Base-by-base conservation (phyloP, 2,797 vertebrate genomes). In the Cynodonichthys magdalenae region DNA sequence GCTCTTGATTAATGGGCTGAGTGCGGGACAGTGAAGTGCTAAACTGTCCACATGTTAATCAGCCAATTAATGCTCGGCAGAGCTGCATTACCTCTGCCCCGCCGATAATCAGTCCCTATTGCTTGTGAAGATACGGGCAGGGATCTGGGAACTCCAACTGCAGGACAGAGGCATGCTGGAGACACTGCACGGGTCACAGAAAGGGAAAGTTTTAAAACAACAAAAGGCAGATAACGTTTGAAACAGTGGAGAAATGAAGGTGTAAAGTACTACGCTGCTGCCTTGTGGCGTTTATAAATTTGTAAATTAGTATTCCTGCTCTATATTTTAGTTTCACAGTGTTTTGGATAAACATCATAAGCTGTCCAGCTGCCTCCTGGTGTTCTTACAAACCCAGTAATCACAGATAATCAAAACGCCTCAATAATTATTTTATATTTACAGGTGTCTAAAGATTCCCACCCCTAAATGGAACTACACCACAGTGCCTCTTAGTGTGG, bases 21-120 rank as follows among this genome's bases (percentile, higher is more conserved):
- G 85, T 72, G 78, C 78, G 81, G 85, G 84, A 86, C 88, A 83
- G 85, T 83, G 87, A 88, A 89, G 90, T 76, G 87, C 89, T 91
- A 90, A 94, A 92, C 87, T 80, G 87, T 88, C 87, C 85, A 87
- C 84, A 89, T 92, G 91, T 87, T 92, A 92, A 93, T 92, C 87
- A 90, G 90, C 87, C 90, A 92, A 93, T 93, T 92, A 92, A 86
- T 79, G 90, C 82, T 49, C 80, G 78, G 82, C 80, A 56, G 85
- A 81, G 85, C 84, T 52, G 74, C 84, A 63, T 74, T 87, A 80
- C 85, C 75, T 84, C 76, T 83, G 81, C 74, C 86, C 87, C 74
- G 70, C 63, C 59, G 61, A 74, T 79, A 82, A 92, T 91, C 88
- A 76, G 80, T 86, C 72, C 63, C 74, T 55, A 74, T 64, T 12